phyloP scores from a whole-genome alignment of 92 coral and sea anemone genomes.

The Scolanthus callimorphus region DNA sequence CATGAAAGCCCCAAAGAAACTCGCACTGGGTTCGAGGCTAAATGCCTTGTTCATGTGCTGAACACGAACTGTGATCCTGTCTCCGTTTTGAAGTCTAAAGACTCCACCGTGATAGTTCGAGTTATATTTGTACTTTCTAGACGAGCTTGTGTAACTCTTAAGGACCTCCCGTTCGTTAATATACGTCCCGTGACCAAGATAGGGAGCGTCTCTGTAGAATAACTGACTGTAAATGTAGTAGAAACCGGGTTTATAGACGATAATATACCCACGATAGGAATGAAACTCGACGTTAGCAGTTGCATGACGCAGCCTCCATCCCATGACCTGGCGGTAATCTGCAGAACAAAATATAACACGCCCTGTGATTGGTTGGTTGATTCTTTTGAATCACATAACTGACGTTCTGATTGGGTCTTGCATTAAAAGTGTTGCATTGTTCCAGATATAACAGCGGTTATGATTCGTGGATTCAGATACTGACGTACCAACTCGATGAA shows the following conservation, averaged over 20 bases:
- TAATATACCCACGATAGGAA: slow-evolving; percentile 29
- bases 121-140: slow-evolving; percentile 1
- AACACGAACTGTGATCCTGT: slow-evolving; percentile 45
- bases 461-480: no score
- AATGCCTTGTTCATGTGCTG: slow-evolving; percentile 4
- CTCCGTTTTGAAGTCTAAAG: slow-evolving; percentile 52
- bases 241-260: slow-evolving; percentile 48
- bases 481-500: background rate
- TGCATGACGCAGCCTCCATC: slow-evolving; percentile 32
- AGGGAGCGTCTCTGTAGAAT: slow-evolving; percentile 27
- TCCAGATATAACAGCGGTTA: no score
- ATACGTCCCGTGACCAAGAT: slow-evolving; percentile 42
- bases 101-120: slow-evolving; percentile 83
- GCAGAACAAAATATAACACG: slow-evolving; percentile 5
- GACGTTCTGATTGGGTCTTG: no score
- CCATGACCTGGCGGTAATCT: slow-evolving; percentile 3
- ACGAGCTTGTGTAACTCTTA: slow-evolving; percentile 26
- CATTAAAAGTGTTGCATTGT: no score
- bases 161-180: slow-evolving; percentile 41
- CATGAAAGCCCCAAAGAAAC: slow-evolving; percentile 77
- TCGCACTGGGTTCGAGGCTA: slow-evolving; percentile 7
- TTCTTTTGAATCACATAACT: no score
- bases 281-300: slow-evolving; percentile 21
- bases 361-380: background rate
- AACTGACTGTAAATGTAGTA: slow-evolving; percentile 91